phyloP scores from a whole-genome alignment of 1,140 invertebrate species.

The Drosophila tani region DNA sequence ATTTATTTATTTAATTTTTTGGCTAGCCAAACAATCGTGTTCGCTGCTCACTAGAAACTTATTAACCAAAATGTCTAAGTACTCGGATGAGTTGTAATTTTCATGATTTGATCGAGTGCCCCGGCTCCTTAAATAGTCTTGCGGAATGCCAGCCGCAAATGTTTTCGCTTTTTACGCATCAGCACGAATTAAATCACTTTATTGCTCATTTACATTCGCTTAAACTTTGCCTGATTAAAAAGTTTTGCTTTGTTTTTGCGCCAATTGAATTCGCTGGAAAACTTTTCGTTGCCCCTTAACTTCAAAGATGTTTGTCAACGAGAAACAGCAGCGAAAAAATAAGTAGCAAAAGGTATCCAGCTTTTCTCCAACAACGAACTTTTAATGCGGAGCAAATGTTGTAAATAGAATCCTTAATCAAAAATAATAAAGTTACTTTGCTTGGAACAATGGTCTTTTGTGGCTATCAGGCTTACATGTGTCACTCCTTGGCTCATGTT shows the following conservation, averaged over 20 bases:
- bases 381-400: slow-evolving; percentile 5
- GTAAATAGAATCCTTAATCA: slow-evolving; percentile 6
- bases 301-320: slow-evolving; percentile 39
- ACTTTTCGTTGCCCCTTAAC: slow-evolving; percentile 28
- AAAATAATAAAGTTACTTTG: neutral
- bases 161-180: slow-evolving; percentile 49
- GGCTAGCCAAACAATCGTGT: slow-evolving; percentile 47
- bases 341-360: neutral
- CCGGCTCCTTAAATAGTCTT: slow-evolving; percentile 35
- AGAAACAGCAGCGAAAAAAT: slow-evolving; percentile 4
- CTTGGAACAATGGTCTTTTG: neutral
- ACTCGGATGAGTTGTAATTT: slow-evolving; percentile 40
- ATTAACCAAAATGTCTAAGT: slow-evolving; percentile 34
- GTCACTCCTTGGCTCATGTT: neutral
- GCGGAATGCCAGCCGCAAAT: slow-evolving; percentile 24
- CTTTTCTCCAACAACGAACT: neutral
- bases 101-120: slow-evolving; percentile 45
- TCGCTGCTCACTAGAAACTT: slow-evolving; percentile 38
- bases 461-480: neutral
- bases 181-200: slow-evolving; percentile 34
- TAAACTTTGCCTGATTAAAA: slow-evolving; percentile 36
- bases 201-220: slow-evolving; percentile 41
- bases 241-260: slow-evolving; percentile 23
- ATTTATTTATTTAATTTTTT: slow-evolving; percentile 53
- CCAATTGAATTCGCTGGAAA: slow-evolving; percentile 41